These are phyloP conservation scores for Lophius piscatorius DNA, from an alignment of 2,113 vertebrate species.

Conservation along the genomic window DNA sequence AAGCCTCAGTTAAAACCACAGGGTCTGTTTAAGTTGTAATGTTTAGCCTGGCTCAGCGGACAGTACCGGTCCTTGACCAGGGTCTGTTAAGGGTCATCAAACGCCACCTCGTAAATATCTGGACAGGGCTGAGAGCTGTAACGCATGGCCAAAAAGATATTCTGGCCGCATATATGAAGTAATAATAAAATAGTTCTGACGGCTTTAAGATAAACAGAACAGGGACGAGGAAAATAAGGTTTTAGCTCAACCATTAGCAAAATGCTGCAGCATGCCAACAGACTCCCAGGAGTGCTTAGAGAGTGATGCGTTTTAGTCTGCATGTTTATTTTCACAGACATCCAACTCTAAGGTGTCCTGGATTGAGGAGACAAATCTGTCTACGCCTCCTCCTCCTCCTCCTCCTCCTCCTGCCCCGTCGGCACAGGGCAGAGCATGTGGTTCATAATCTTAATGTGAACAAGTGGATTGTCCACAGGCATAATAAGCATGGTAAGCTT, in stretches of 20 bases:
- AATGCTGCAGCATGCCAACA: constrained; percentile 11
- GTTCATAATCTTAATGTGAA: constrained; percentile 74
- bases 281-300: constrained; percentile 22
- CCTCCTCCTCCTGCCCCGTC: constrained; percentile 3
- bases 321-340: constrained; percentile 12
- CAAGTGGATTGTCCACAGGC: constrained; percentile 45
- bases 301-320: neutral
- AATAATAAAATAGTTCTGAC: too few relatives aligned
- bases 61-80: constrained; percentile 34
- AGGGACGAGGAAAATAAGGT: neutral
- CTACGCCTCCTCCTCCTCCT: constrained; percentile 28
- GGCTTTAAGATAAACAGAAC: neutral
- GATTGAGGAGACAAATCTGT: constrained; percentile 46
- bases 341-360: constrained; percentile 46
- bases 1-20: neutral
- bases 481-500: constrained; percentile 64
- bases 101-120: constrained; percentile 54
- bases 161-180: too few relatives aligned
- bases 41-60: constrained; percentile 36
- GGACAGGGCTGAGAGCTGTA: constrained; percentile 16
- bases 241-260: neutral
- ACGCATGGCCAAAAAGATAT: constrained; percentile 1
- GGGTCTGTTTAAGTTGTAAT: constrained; percentile 26
- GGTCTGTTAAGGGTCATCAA: constrained; percentile 52
- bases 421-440: constrained; percentile 68